phyloP scores from a whole-genome alignment of 2,888 invertebrate genomes.

The Diplolepis rosae region DNA sequence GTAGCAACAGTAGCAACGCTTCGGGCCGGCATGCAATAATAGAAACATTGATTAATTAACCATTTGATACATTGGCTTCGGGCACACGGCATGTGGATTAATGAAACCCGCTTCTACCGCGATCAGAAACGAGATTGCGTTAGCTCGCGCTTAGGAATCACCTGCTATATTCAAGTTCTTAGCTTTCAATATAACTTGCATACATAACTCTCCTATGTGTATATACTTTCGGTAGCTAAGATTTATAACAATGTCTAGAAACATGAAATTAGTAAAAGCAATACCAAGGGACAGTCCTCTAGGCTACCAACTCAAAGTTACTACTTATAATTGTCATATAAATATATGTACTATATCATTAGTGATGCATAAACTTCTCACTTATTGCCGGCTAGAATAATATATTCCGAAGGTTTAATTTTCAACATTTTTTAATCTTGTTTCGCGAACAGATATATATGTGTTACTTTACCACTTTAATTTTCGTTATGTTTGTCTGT shows the following conservation, averaged over 20 bases:
- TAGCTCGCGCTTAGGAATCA: slow-evolving; percentile 44
- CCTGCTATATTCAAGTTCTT: slow-evolving; percentile 44
- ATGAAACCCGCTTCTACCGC: slow-evolving; percentile 54
- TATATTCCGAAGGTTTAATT: background rate
- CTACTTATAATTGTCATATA: slow-evolving; percentile 27
- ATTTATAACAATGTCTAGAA: slow-evolving; percentile 28
- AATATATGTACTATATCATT: slow-evolving; percentile 27
- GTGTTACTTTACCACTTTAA: no score
- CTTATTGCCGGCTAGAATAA: background rate
- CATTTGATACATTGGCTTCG: slow-evolving; percentile 56
- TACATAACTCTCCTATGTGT: background rate
- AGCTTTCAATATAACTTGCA: slow-evolving; percentile 15
- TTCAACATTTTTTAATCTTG: background rate
- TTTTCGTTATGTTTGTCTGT: no score
- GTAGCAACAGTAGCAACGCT: slow-evolving; percentile 55
- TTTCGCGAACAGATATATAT: background rate
- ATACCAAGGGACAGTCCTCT: slow-evolving; percentile 1
- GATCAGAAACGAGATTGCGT: slow-evolving; percentile 46
- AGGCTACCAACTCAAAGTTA: slow-evolving; percentile 17
- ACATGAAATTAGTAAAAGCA: slow-evolving; percentile 29
- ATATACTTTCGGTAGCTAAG: background rate
- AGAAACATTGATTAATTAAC: slow-evolving; percentile 70
- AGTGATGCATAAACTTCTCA: slow-evolving; percentile 22
- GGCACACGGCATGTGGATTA: slow-evolving; percentile 55
- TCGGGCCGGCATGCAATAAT: slow-evolving; percentile 61